These are phyloP conservation scores for Myotis daubentonii DNA, from an alignment of 2,797 vertebrate genomes.

Conservation along the genomic window DNA sequence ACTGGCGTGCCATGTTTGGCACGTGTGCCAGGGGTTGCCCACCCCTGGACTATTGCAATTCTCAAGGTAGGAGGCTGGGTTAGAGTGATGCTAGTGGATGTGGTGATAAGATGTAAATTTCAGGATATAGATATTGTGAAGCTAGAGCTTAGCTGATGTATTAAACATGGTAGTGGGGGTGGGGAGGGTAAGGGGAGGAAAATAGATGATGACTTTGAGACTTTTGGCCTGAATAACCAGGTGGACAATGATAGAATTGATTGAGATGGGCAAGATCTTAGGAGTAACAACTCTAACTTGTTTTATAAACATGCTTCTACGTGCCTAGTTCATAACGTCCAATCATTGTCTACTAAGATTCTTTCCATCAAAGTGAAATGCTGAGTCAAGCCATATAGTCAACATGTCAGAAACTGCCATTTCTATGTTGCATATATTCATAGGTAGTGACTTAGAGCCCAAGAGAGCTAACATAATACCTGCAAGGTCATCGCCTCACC, in stretches of 20 bases:
- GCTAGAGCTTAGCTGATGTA: neutral
- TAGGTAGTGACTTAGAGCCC: neutral
- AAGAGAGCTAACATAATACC: neutral
- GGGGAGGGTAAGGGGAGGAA: neutral
- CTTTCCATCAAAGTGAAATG: constrained; percentile 5
- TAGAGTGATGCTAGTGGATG: neutral
- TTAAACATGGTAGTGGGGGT: fast-evolving
- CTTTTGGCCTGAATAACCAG: neutral
- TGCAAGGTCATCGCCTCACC: neutral
- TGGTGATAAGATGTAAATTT: neutral
- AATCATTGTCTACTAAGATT: neutral
- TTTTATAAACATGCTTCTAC: constrained; percentile 22
- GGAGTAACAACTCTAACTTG: neutral
- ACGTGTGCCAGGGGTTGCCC: too few relatives aligned
- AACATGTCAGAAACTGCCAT: neutral
- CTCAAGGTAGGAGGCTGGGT: neutral
- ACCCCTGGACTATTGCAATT: neutral
- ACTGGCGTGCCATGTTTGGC: too few relatives aligned
- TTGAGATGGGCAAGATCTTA: neutral
- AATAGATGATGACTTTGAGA: neutral
- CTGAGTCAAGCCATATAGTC: neutral
- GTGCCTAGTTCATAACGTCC: neutral
- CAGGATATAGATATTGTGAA: neutral
- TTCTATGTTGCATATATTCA: fast-evolving
- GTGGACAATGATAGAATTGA: neutral